Evolutionary conservation across 1,140 invertebrate species (phyloP).

Genomic region (Limonius californicus): DNA sequence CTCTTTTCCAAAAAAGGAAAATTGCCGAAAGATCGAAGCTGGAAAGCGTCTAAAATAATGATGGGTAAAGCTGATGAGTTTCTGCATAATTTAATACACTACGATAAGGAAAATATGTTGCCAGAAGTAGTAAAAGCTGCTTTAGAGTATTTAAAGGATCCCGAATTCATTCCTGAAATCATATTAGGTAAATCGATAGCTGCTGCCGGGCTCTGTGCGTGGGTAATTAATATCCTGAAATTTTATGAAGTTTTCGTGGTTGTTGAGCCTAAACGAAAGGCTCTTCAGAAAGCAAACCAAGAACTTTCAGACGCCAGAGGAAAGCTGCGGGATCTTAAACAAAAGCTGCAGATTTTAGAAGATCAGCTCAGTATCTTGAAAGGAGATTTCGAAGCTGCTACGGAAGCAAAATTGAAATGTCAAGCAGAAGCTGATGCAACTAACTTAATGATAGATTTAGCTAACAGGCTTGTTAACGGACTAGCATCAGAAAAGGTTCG

Average conservation of each 20-base stretch:
- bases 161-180: conserved; percentile 83
- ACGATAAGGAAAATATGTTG: conserved; percentile 93
- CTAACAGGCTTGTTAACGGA: conserved; percentile 88
- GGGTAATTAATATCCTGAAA: conserved; percentile 90
- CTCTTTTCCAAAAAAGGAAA: conserved; percentile 81
- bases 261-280: conserved; percentile 84
- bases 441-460: conserved; percentile 80
- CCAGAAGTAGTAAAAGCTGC: conserved; percentile 77
- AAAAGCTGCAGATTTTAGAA: conserved; percentile 49
- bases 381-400: conserved; percentile 79
- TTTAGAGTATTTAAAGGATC: conserved; percentile 56
- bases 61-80: conserved; percentile 86
- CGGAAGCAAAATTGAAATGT: conserved; percentile 82
- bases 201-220: conserved; percentile 86
- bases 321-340: conserved; percentile 56
- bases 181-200: conserved; percentile 83
- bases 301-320: conserved; percentile 77
- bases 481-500: conserved; percentile 88
- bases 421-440: conserved; percentile 83
- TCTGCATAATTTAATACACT: conserved; percentile 78
- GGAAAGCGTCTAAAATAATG: conserved; percentile 85
- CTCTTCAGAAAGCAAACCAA: conserved; percentile 75
- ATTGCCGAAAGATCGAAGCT: conserved; percentile 87
- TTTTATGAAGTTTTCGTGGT: conserved; percentile 91
- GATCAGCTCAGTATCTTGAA: conserved; percentile 69